Conservation (phyloP, 2,888 invertebrate genomes). For the Pristionchus fissidentatus region DNA sequence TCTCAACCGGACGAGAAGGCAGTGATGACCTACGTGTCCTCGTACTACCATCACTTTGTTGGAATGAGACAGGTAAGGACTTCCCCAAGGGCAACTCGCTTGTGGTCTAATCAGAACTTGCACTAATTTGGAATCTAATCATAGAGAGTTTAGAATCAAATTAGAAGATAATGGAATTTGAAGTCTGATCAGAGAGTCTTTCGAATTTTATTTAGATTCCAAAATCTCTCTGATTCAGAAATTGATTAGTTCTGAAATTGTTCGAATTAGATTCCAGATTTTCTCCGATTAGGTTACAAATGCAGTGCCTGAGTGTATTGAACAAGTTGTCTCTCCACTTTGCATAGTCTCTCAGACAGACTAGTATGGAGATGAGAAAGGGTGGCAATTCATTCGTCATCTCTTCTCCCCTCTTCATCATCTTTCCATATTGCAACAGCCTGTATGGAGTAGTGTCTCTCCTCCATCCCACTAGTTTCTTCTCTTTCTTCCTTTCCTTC, state of each 20-base stretch:
- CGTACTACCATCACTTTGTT: conserved; percentile 99
- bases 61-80: conserved; percentile 99
- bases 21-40: conserved; percentile 99
- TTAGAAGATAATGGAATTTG: not conserved
- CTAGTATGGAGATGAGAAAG: not conserved
- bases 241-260: too few relatives aligned
- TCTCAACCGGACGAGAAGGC: conserved; percentile 99
- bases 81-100: too few relatives aligned
- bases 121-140: not conserved
- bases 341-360: too few relatives aligned
- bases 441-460: not conserved
- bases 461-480: not conserved
- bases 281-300: too few relatives aligned
- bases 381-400: not conserved
- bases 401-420: not conserved
- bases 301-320: too few relatives aligned
- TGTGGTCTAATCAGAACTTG: too few relatives aligned
- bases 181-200: not conserved
- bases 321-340: too few relatives aligned
- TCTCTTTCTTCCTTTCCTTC: not conserved
- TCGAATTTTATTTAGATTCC: too few relatives aligned
- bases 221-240: too few relatives aligned
- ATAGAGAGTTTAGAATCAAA: not conserved
- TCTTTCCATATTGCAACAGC: not conserved
- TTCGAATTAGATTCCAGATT: too few relatives aligned